Evolutionary conservation across 2,888 invertebrate genomes (phyloP).

Genomic region (Zelleria hepariella): DNA sequence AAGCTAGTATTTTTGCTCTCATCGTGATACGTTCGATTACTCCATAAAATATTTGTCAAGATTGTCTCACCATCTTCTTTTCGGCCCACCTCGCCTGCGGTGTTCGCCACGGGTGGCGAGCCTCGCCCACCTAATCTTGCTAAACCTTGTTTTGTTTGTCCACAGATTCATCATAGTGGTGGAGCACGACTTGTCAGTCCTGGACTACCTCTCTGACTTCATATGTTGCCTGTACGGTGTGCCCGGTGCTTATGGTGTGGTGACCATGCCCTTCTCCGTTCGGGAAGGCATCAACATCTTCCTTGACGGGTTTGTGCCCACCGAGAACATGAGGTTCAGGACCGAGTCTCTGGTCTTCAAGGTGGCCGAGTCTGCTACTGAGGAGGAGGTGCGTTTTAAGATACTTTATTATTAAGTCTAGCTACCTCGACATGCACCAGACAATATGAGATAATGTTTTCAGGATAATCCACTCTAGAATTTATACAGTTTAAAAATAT

Average conservation of each 20-base stretch:
- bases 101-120: no score
- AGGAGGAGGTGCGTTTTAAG: slow-evolving; percentile 88
- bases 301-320: slow-evolving; percentile 98
- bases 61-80: no score
- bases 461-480: no score
- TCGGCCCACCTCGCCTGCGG: no score
- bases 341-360: slow-evolving; percentile 98
- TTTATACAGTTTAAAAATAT: no score
- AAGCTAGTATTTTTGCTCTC: no score
- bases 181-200: slow-evolving; percentile 98
- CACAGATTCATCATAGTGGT: slow-evolving; percentile 97
- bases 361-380: slow-evolving; percentile 97
- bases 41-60: no score
- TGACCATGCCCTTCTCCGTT: slow-evolving; percentile 99
- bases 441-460: no score
- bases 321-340: slow-evolving; percentile 98
- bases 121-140: no score
- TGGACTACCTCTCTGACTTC: slow-evolving; percentile 99
- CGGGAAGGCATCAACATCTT: slow-evolving; percentile 99
- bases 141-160: slow-evolving; percentile 13
- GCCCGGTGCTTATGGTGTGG: slow-evolving; percentile 99
- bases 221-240: slow-evolving; percentile 99
- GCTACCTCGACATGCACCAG: no score
- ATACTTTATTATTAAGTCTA: no score
- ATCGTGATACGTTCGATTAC: no score